These are phyloP conservation scores for Dallia pectoralis DNA, from an alignment of 2,797 vertebrate species.

Conservation along the genomic window DNA sequence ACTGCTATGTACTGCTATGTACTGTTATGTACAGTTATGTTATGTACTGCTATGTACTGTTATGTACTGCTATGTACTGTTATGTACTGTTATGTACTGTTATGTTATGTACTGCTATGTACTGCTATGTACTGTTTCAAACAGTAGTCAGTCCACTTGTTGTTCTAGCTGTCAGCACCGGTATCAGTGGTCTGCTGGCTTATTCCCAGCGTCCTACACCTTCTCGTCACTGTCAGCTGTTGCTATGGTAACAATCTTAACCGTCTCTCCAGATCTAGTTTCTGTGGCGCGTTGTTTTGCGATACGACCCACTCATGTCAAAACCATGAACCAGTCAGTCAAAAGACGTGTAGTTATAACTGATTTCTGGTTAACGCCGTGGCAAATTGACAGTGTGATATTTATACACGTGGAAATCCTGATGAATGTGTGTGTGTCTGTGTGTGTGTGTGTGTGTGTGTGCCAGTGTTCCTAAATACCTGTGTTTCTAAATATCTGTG, in stretches of 20 bases:
- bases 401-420: background rate
- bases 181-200: background rate
- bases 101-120: too few relatives aligned
- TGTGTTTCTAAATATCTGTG: too few relatives aligned
- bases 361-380: slow-evolving; percentile 10
- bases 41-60: too few relatives aligned
- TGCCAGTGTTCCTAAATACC: too few relatives aligned
- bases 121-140: background rate
- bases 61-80: too few relatives aligned
- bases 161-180: background rate
- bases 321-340: slow-evolving; percentile 20
- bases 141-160: background rate
- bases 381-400: background rate
- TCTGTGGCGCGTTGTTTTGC: slow-evolving; percentile 19
- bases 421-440: background rate
- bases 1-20: too few relatives aligned
- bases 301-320: slow-evolving; percentile 23
- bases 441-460: too few relatives aligned
- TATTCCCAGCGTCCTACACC: background rate
- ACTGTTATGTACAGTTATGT: too few relatives aligned
- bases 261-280: slow-evolving; percentile 30
- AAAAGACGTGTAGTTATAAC: slow-evolving; percentile 21
- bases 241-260: slow-evolving; percentile 53
- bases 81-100: too few relatives aligned
- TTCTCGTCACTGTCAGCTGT: slow-evolving; percentile 45